Percentiles rank a stretch among this genome's conserved stretches.
Evolutionary conservation across 2,113 vertebrate species (phyloP).

Genomic region (Pseudonaja textilis): DNA sequence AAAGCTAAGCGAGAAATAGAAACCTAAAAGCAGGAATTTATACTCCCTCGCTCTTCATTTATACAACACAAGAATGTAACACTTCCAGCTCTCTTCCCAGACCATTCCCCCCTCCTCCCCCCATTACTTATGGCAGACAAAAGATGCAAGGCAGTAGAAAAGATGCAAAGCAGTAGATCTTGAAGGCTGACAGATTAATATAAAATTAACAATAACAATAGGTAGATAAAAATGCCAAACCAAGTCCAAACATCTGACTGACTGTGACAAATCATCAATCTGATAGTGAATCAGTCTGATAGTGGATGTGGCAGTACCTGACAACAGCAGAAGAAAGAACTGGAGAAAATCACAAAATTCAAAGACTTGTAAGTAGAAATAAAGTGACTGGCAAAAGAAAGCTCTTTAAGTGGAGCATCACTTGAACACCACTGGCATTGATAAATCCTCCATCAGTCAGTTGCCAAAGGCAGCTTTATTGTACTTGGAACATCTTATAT

Average conservation of each 20-base stretch:
- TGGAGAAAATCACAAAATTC: neutral
- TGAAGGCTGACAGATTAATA: too few relatives aligned
- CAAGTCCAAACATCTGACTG: neutral
- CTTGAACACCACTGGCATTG: neutral
- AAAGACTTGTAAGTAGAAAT: neutral
- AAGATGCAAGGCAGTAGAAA: too few relatives aligned
- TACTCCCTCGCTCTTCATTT: too few relatives aligned
- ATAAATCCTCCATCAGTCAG: neutral
- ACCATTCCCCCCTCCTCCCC: too few relatives aligned
- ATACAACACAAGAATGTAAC: too few relatives aligned
- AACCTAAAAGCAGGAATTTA: too few relatives aligned
- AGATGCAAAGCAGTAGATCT: too few relatives aligned
- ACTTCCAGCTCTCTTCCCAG: too few relatives aligned
- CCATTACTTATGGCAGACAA: too few relatives aligned
- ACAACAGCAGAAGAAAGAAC: neutral
- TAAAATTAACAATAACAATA: neutral
- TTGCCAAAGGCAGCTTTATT: neutral
- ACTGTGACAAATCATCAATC: neutral
- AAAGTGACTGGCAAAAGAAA: neutral
- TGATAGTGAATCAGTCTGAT: too few relatives aligned
- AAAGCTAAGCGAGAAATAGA: too few relatives aligned
- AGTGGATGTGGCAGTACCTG: neutral
- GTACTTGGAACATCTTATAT: neutral
- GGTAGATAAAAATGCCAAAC: neutral
- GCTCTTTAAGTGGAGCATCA: neutral